Percentiles rank a stretch among this genome's conserved stretches.
These are phyloP conservation scores for Polydrusus pterygomalis DNA, from an alignment of 2,888 invertebrate genomes.

Conservation along the genomic window DNA sequence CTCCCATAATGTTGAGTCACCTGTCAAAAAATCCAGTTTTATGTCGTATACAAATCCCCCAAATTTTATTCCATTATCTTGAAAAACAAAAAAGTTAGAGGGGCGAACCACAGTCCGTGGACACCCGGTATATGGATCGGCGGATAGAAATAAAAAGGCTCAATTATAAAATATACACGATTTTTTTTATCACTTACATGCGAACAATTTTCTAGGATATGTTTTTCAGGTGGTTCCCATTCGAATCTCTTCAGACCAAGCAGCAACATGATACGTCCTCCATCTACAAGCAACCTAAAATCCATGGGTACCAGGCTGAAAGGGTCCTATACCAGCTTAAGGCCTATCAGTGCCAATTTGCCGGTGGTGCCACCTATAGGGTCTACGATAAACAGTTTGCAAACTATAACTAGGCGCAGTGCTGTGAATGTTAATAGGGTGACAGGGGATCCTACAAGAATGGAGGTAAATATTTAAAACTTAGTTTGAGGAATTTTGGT, in stretches of 20 bases:
- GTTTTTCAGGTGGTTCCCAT: conserved; percentile 56
- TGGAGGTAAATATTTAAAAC: conserved; percentile 7
- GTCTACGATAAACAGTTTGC: conserved; percentile 52
- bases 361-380: conserved; percentile 64
- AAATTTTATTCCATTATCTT: too few species aligned
- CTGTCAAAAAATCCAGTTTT: too few species aligned
- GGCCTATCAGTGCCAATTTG: conserved; percentile 65
- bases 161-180: too few species aligned
- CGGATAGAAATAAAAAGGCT: too few species aligned
- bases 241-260: conserved; percentile 56
- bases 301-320: conserved; percentile 65
- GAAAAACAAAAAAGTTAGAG: too few species aligned
- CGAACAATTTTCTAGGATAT: too few species aligned
- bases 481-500: too few species aligned
- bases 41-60: too few species aligned
- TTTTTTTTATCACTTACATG: too few species aligned
- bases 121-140: too few species aligned
- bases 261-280: conserved; percentile 26
- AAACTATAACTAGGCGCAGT: conserved; percentile 50
- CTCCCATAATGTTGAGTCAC: too few species aligned
- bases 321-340: conserved; percentile 68
- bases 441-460: background rate
- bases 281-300: conserved; percentile 63
- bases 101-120: too few species aligned
- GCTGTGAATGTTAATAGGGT: conserved; percentile 5